Conservation (phyloP, 2,797 vertebrate species). For the Acanthiza pusilla region DNA sequence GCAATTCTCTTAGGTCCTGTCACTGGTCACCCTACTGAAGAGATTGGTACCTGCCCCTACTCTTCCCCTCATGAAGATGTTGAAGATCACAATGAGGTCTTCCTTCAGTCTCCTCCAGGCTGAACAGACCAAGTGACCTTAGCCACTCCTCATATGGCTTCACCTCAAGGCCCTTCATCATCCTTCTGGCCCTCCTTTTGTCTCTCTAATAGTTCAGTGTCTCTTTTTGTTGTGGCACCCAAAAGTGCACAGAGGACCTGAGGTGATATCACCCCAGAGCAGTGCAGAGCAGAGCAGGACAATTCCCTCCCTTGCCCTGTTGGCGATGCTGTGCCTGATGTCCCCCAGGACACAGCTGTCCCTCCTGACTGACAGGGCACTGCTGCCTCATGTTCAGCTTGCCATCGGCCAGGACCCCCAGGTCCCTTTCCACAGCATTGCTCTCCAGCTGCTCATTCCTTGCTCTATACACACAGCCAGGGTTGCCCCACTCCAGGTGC, state of each 20-base stretch:
- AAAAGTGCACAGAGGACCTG: fast-evolving
- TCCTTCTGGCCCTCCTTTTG: not conserved
- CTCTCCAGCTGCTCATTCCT: not conserved
- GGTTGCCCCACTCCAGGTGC: not conserved
- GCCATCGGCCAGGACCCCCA: fast-evolving
- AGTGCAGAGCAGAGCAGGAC: fast-evolving
- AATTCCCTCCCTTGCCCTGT: fast-evolving
- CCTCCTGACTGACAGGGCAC: not conserved
- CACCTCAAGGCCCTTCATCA: not conserved
- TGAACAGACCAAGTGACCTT: not conserved
- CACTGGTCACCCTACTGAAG: no score
- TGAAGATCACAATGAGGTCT: not conserved
- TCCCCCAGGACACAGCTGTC: fast-evolving
- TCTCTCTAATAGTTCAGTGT: not conserved
- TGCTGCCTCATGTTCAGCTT: fast-evolving
- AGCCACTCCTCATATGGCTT: fast-evolving
- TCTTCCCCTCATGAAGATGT: no score
- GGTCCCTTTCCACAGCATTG: fast-evolving
- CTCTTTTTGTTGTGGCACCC: no score
- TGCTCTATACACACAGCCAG: not conserved
- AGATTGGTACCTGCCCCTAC: no score
- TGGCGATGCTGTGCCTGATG: not conserved
- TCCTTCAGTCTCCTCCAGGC: not conserved
- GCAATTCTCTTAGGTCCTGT: not conserved
- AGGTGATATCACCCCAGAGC: fast-evolving